Evolutionary conservation across 2,797 vertebrate genomes (phyloP), one percentile per base, ranked within the genome.

Genomic region (Hippoglossus hippoglossus): DNA sequence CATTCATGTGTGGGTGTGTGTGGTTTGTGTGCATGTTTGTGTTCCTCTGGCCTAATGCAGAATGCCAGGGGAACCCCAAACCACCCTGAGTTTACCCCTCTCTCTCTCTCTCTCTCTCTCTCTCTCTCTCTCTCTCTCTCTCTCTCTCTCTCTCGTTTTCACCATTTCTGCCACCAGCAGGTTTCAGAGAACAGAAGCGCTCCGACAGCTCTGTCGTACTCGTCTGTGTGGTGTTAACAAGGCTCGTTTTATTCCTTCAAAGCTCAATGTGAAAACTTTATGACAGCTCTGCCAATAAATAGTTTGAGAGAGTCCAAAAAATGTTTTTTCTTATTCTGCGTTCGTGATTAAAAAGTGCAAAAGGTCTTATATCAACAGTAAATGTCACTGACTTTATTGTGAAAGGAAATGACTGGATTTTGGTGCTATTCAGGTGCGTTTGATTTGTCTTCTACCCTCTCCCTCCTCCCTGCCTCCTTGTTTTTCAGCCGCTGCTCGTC

Each of bases 1-100:
- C 79, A 67, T 87, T 82, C 81, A 64, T 80, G 69, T 78, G 83
- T 55, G 67, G 63, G 80, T 79, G 67, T 67, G 61, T 63, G 59
- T 50, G 71, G 72, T 53, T 61, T 31, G 54, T 44, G 67, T 46
- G 49, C 56, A 22, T 46, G 67, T 80, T 87, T 87, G 80, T 81
- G 73, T 80, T 84, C 69, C 70, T 46, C 15, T 18, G 66, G 61
- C 62, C 79, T 72, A 75, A 84, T 67, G 58, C 79, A 84, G 79
- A 80, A 88, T 81, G 82, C 81, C 86, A 90, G 89, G 90, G 87
- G 86, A 93, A 89, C 74, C 82, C 86, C 90, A 83, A 91, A 87
- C 89, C 87, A 87, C 88, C 86, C 84, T 85, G 83, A 83, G 13
- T 18, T 18, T 18, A 15, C 44, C 44, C 1, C 44, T 12, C 13